phyloP scores from a whole-genome alignment of 2,113 vertebrate species.

The Scomber japonicus region DNA sequence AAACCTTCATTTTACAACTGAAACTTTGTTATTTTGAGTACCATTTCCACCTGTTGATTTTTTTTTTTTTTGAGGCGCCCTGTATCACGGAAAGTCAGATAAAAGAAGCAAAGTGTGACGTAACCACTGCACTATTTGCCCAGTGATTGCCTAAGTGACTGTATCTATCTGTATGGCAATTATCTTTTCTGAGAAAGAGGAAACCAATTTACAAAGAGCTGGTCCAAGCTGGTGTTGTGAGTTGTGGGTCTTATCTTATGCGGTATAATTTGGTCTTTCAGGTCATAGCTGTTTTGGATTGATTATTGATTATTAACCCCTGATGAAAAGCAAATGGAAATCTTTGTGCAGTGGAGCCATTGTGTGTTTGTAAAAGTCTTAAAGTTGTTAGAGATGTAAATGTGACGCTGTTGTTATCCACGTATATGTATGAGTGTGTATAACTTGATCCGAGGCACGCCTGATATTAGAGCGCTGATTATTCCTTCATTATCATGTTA shows the following conservation, averaged over 20 bases:
- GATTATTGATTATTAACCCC: background rate
- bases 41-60: no score
- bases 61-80: background rate
- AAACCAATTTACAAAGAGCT: background rate
- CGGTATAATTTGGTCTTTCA: background rate
- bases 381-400: constrained; percentile 20
- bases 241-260: background rate
- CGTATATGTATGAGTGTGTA: constrained; percentile 58
- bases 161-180: background rate
- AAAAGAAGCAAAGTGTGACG: background rate
- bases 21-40: no score
- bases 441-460: constrained; percentile 86
- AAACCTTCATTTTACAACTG: background rate
- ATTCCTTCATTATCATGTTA: constrained; percentile 94
- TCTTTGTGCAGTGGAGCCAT: constrained; percentile 3
- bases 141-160: constrained; percentile 15
- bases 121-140: background rate
- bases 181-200: background rate
- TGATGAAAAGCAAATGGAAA: background rate
- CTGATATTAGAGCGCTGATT: constrained; percentile 90
- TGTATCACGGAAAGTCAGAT: constrained; percentile 10
- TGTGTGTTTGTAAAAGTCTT: constrained; percentile 45
- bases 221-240: background rate
- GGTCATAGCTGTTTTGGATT: background rate
- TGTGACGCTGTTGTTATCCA: constrained; percentile 3